Conservation (phyloP, 2,888 invertebrate genomes). For the Amphiduros pacificus region DNA sequence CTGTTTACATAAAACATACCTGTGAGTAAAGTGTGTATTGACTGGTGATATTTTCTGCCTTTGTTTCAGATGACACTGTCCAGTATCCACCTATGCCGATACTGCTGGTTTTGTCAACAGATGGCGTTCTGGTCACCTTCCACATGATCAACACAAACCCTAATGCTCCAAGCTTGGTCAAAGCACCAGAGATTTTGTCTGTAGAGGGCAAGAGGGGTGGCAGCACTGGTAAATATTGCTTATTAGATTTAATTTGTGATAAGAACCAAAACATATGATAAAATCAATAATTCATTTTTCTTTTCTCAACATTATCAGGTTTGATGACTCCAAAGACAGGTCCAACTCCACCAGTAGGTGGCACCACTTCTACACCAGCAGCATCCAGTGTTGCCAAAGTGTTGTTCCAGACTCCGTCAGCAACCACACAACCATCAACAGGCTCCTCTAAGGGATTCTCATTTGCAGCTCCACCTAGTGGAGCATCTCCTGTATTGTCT, state of each 20-base stretch:
- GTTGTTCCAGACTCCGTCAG: not conserved
- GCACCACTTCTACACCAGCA: not conserved
- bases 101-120: slow-evolving; percentile 75
- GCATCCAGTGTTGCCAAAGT: not conserved
- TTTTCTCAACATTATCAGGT: too few relatives aligned
- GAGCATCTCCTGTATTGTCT: not conserved
- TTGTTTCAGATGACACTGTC: slow-evolving; percentile 62
- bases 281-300: too few relatives aligned
- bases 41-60: not conserved
- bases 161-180: not conserved
- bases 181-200: not conserved
- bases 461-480: too few relatives aligned
- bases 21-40: not conserved
- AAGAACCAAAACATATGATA: too few relatives aligned
- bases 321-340: too few relatives aligned
- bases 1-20: not conserved
- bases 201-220: not conserved
- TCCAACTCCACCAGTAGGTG: too few relatives aligned
- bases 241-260: too few relatives aligned
- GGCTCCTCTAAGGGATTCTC: too few relatives aligned
- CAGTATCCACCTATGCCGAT: slow-evolving; percentile 76
- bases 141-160: slow-evolving; percentile 62
- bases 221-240: too few relatives aligned
- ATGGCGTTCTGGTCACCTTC: slow-evolving; percentile 77
- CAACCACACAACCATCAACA: too few relatives aligned